Base-by-base conservation (phyloP, 2,888 invertebrate genomes). In the Drosophila melanosoma region DNA sequence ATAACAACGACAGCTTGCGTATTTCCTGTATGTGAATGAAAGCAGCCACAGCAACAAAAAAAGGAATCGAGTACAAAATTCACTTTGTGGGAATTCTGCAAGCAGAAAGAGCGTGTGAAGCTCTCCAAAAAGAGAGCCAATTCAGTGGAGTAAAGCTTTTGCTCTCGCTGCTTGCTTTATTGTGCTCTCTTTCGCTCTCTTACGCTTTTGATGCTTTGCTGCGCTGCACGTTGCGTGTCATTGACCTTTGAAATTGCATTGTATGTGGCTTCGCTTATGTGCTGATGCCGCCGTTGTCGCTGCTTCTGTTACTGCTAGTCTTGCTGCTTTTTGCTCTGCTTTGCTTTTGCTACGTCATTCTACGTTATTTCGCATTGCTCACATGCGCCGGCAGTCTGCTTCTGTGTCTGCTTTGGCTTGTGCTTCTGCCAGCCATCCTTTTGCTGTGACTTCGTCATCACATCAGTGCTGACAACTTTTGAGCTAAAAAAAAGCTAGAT, bases 211-310 rank as follows among this genome's bases (percentile, higher is more conserved):
- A 56, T 48, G 36, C 67, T 74, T 36, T 67, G 77, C 57, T 68
- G 60, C 56, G 71, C 81, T 81, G 84, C 81, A 79, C 63, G 81
- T 70, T 74, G 83, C 69, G 84, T 82, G 91, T 81, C 85, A 86
- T 88, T 90, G 90, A 88, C 90, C 88, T 87, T 88, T 90, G 89
- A 80, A 88, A 81, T 81, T 81, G 87, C 77, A 90, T 91, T 90
- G 84, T 89, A 81, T 78, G 79, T 90, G 81, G 76, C 76, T 79
- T 77, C 79, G 74, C 64, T 78, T 72, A 60, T 78, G 71, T 81
- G 76, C 76, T 81, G 78, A 76, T 74, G 77, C 81, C 76, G 76
- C 74, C 76, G 81, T 76, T 58, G 48, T 52, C 56, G 86, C 75
- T 76, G 76, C 79, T 82, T 64, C 57, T 49, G 45, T 42, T 33